phyloP scores from a whole-genome alignment of 2,888 invertebrate genomes.

The Rotaria socialis region DNA sequence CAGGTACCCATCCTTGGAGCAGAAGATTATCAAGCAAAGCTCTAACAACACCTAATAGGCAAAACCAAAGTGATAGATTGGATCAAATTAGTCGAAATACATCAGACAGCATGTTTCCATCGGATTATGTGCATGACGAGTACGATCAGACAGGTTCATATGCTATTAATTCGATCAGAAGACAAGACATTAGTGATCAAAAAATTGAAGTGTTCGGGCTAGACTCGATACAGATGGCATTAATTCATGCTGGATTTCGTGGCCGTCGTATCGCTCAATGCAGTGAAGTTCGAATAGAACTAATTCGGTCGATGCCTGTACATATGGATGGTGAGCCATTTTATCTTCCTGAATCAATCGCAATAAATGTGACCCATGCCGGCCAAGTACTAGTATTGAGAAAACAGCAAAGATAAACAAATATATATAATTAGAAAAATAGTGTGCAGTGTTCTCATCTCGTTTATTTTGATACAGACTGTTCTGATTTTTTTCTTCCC shows the following conservation, averaged over 20 bases:
- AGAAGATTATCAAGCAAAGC: too few species aligned
- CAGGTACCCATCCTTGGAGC: not conserved
- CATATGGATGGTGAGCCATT: not conserved
- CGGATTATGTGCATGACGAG: too few species aligned
- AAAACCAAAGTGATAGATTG: not conserved
- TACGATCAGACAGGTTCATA: too few species aligned
- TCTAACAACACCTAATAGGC: not conserved
- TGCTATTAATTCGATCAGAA: not conserved
- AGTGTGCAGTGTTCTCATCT: too few species aligned
- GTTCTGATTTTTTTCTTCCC: too few species aligned
- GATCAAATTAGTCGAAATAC: too few species aligned
- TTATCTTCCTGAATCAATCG: not conserved
- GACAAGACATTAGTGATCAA: not conserved
- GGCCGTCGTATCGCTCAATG: not conserved
- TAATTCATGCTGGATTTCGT: slow-evolving; percentile 33
- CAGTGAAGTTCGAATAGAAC: not conserved
- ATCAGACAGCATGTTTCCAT: too few species aligned
- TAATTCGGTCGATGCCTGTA: not conserved
- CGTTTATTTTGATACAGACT: too few species aligned
- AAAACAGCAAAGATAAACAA: not conserved
- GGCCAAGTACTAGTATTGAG: not conserved
- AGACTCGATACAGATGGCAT: not conserved
- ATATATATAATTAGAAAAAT: too few species aligned
- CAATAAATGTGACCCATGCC: not conserved
- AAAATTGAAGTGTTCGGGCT: not conserved